A percentile compares a stretch with the other conserved stretches of the same genome.
Conservation (phyloP, 2,888 invertebrate species). For the Nemotelus pantherinus region DNA sequence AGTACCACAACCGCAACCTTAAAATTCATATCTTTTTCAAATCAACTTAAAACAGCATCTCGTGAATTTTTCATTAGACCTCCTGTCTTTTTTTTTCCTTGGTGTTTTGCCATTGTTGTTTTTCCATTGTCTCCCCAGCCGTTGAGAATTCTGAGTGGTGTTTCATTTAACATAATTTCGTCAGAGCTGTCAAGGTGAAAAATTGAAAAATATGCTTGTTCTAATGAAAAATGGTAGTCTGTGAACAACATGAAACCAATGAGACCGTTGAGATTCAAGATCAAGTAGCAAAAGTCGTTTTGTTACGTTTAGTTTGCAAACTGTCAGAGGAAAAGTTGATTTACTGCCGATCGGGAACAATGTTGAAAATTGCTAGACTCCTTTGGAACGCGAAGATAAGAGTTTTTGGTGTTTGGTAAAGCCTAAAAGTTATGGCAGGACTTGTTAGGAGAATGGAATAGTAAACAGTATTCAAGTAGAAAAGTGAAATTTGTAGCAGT, state of each 20-base stretch:
- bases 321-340: background rate
- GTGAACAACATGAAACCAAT: background rate
- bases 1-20: background rate
- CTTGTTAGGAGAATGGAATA: no score
- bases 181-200: slow-evolving; percentile 41
- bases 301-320: slow-evolving; percentile 17
- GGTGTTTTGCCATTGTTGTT: background rate
- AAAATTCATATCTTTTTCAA: slow-evolving; percentile 5
- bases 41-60: background rate
- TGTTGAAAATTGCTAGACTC: no score
- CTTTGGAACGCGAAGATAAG: no score
- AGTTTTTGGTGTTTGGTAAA: no score
- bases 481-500: no score
- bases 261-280: background rate
- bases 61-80: background rate
- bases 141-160: slow-evolving; percentile 1
- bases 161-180: slow-evolving; percentile 40
- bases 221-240: slow-evolving; percentile 27
- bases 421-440: no score
- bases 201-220: slow-evolving; percentile 33
- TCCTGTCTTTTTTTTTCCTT: background rate
- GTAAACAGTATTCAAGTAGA: no score
- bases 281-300: background rate
- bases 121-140: background rate
- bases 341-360: background rate